A percentile compares a stretch with the other conserved stretches of the same genome.
Evolutionary conservation across 2,797 vertebrate species (phyloP).

Genomic region (Sphenodon punctatus): DNA sequence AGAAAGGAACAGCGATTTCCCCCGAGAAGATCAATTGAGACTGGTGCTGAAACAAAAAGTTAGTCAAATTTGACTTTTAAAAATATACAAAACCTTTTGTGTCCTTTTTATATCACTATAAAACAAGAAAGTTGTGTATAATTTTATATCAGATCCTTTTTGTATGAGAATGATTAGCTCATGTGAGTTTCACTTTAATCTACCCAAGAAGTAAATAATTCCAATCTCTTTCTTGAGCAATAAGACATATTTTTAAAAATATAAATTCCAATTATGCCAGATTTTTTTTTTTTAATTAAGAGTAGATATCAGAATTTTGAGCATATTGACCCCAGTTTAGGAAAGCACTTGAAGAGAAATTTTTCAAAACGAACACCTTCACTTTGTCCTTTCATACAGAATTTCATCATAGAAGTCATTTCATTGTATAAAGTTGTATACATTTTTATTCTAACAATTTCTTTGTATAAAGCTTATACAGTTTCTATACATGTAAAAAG

Average conservation of each 20-base stretch:
- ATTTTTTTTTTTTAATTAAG: background rate
- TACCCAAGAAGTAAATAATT: background rate
- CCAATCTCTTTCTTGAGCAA: too few relatives aligned
- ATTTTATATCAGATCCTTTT: conserved; percentile 33
- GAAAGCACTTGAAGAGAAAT: background rate
- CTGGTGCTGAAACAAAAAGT: background rate
- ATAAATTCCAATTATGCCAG: background rate
- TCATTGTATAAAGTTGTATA: too few relatives aligned
- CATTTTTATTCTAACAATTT: too few relatives aligned
- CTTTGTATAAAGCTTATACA: too few relatives aligned
- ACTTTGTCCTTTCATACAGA: too few relatives aligned
- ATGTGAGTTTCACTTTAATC: background rate
- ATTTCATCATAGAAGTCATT: too few relatives aligned
- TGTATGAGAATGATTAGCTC: background rate
- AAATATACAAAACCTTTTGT: background rate
- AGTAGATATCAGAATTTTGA: background rate
- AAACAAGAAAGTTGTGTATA: background rate
- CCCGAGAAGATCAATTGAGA: background rate
- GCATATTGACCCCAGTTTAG: background rate
- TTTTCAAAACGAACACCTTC: too few relatives aligned
- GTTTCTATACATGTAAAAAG: too few relatives aligned
- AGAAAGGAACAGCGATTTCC: background rate
- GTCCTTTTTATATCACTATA: background rate
- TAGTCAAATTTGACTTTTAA: background rate
- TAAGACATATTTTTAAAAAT: background rate